phyloP scores from a whole-genome alignment of 2,113 vertebrate species.

The Sphyrna mokarran region DNA sequence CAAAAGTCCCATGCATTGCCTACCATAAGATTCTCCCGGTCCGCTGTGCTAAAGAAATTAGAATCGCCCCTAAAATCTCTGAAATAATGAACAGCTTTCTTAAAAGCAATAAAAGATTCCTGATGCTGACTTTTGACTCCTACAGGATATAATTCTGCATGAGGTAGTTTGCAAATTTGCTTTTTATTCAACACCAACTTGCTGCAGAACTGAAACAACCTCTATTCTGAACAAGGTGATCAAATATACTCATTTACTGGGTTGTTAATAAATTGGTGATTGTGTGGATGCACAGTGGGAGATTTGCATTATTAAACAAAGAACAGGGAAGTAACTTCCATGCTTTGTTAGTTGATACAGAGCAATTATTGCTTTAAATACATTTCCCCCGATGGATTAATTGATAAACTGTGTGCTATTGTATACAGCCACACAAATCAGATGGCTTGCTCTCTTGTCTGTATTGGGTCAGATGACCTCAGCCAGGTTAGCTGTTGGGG shows the following conservation, averaged over 20 bases:
- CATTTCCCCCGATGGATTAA: neutral
- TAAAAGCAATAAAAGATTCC: neutral
- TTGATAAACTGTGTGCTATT: neutral
- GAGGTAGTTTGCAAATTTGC: neutral
- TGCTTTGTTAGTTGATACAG: neutral
- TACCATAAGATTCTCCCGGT: too few relatives aligned
- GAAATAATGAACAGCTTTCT: neutral
- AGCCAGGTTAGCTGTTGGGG: neutral
- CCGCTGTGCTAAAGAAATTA: too few relatives aligned
- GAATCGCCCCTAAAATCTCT: neutral
- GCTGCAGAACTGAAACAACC: conserved; percentile 5
- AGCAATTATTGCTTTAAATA: neutral
- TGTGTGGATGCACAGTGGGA: neutral
- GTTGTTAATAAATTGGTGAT: neutral
- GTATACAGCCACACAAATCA: neutral
- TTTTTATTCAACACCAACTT: neutral
- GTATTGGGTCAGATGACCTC: neutral
- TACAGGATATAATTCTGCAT: neutral
- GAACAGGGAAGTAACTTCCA: neutral
- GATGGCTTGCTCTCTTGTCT: neutral
- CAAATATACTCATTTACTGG: neutral
- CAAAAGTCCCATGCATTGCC: too few relatives aligned
- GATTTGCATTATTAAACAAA: neutral
- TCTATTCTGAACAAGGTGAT: neutral
- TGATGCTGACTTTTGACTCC: neutral